phyloP scores from a whole-genome alignment of 2,797 vertebrate species.

The Acrocephalus scirpaceus region DNA sequence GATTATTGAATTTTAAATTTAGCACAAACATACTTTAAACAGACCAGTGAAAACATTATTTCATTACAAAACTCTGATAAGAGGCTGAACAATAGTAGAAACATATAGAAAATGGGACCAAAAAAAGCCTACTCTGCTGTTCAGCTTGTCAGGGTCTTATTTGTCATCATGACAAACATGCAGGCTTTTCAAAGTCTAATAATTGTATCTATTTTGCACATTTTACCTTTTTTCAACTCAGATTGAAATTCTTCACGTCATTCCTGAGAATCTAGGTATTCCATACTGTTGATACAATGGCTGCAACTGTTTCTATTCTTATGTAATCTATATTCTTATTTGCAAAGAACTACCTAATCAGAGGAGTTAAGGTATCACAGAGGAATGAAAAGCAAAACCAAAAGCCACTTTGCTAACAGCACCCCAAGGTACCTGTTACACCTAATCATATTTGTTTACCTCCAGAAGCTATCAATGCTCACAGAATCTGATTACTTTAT shows the following conservation, averaged over 20 bases:
- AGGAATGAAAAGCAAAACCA: background rate
- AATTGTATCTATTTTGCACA: background rate
- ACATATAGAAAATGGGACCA: background rate
- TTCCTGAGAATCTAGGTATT: background rate
- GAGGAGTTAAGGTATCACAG: background rate
- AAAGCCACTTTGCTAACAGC: background rate
- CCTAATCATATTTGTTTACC: slow-evolving; percentile 28
- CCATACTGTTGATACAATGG: background rate
- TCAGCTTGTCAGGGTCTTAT: background rate
- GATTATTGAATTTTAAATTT: background rate
- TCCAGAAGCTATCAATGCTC: background rate
- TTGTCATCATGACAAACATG: background rate
- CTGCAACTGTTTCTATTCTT: background rate
- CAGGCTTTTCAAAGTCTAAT: background rate
- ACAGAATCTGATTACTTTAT: background rate
- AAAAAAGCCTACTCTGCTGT: background rate
- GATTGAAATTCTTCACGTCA: background rate
- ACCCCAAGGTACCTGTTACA: slow-evolving; percentile 2
- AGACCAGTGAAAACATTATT: background rate
- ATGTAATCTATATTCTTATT: background rate
- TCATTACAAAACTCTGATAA: background rate
- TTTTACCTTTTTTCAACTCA: background rate
- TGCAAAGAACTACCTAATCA: background rate
- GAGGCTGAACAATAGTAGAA: background rate
- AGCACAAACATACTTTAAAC: background rate